phyloP scores from a whole-genome alignment of 2,888 invertebrate genomes.

The Pyrgus malvae region DNA sequence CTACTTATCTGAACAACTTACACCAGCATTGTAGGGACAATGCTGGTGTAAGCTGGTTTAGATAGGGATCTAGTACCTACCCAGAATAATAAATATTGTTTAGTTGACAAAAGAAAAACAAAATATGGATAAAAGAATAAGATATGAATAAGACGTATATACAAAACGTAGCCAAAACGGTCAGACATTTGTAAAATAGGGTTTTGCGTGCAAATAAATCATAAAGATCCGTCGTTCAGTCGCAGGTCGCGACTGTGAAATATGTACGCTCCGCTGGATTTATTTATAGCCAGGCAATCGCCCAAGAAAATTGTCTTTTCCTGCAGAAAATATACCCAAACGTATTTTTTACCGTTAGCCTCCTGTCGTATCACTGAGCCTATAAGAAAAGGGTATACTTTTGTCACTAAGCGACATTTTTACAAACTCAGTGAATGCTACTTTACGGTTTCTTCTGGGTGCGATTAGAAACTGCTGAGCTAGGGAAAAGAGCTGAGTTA shows the following conservation, averaged over 20 bases:
- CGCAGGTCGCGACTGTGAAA: conserved; percentile 56
- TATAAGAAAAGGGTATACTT: neutral
- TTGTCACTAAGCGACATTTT: neutral
- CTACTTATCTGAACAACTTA: no score
- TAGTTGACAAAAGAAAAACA: no score
- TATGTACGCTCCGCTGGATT: conserved; percentile 47
- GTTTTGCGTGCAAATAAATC: conserved; percentile 51
- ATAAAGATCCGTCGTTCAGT: conserved; percentile 55
- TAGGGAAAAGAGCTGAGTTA: no score
- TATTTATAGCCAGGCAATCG: conserved; percentile 56
- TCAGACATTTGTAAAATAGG: conserved; percentile 28
- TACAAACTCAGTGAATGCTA: no score
- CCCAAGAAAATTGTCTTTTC: conserved; percentile 30
- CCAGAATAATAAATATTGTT: no score
- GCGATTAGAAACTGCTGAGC: no score
- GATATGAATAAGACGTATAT: conserved; percentile 12
- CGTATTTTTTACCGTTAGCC: conserved; percentile 6
- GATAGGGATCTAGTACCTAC: no score
- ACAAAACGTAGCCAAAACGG: conserved; percentile 19
- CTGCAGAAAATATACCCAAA: conserved; percentile 21
- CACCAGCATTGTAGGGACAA: no score
- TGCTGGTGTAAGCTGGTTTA: no score
- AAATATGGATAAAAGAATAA: no score
- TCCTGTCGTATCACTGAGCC: neutral
- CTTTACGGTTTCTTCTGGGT: no score